Evolutionary conservation across 2,113 vertebrate genomes (phyloP).

Genomic region (Cynoglossus semilaevis): DNA sequence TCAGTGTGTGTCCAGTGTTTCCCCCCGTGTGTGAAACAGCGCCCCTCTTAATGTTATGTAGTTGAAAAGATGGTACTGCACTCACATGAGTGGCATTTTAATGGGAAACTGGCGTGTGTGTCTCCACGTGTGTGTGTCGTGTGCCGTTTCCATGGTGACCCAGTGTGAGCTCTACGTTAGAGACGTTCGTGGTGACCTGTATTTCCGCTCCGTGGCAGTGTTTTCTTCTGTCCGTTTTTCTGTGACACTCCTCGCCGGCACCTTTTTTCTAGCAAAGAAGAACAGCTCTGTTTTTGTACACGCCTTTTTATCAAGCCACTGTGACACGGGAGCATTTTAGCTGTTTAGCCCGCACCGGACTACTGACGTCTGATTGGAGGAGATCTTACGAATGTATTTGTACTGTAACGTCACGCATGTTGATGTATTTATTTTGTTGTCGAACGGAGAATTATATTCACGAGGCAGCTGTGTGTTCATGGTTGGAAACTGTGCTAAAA

Average conservation of each 20-base stretch:
- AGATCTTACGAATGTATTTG: slow-evolving; percentile 6
- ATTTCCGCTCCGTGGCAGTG: slow-evolving; percentile 10
- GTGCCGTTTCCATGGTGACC: slow-evolving; percentile 53
- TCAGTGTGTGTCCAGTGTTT: too few relatives aligned
- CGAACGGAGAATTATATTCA: background rate
- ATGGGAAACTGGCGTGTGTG: slow-evolving; percentile 8
- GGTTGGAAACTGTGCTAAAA: slow-evolving; percentile 15
- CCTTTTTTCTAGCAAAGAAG: slow-evolving; percentile 37
- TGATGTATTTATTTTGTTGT: slow-evolving; percentile 8
- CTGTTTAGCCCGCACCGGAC: slow-evolving; percentile 9
- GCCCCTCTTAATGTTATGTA: too few relatives aligned
- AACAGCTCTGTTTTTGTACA: slow-evolving; percentile 41
- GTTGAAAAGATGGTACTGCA: too few relatives aligned
- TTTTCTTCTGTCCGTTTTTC: slow-evolving; percentile 6
- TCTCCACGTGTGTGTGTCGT: slow-evolving; percentile 33
- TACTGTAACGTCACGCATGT: background rate
- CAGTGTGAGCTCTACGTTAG: slow-evolving; percentile 73
- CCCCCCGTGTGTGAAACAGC: too few relatives aligned
- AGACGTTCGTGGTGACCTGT: slow-evolving; percentile 52
- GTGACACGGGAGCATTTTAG: slow-evolving; percentile 51
- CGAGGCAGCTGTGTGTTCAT: slow-evolving; percentile 27
- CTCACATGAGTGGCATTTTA: too few relatives aligned
- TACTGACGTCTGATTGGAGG: slow-evolving; percentile 23
- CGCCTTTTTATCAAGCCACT: slow-evolving; percentile 55
- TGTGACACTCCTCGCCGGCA: slow-evolving; percentile 27